Evolutionary conservation across 2,888 invertebrate species (phyloP), one percentile per base, ranked within the genome.

Genomic region (Tiliacea citrago): DNA sequence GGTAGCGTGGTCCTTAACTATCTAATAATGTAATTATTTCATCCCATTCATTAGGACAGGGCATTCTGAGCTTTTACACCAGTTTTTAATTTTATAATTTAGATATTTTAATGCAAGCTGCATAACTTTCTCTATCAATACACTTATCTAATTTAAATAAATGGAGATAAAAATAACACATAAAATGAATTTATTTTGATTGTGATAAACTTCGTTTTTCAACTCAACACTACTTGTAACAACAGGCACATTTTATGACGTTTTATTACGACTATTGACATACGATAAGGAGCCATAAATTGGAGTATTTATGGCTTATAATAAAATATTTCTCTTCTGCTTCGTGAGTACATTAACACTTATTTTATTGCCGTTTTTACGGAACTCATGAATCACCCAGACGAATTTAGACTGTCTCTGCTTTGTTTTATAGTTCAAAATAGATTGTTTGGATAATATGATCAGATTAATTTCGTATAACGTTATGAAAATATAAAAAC

Each of bases 231-330:
- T 62, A 47, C 61, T 53, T 74, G 65, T 57, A 62, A 75, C 82
- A 73, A 35, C 47, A 69, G 68, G 57, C 73, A 72, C 70, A 72
- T 73, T 88, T 87, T 85, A 89, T 81, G 84, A 73, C 75, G 35
- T 70, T 79, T 87, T 86, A 82, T 79, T 79, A 81, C 62, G 82
- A 73, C 77, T 88, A 86, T 87, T 85, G 88, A 79, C 81, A 86
- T 65, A 73, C 80, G 84, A 86, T 88, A 88, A 88, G 84, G 72
- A 83, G 80, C 68, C 83, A 82, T 89, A 90, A 88, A 88, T 85
- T 82, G 60, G 9, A 77, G 68, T 85, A 85, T 90, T 90, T 87
- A 90, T 85, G 63, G 70, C 82, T 72, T 70, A 84, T 86, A 88
- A 87, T 89, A 89, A 88, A 88, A 88, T 86, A 84, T 84, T 83